phyloP scores from a whole-genome alignment of 2,113 vertebrate genomes.

The Bungarus multicinctus region DNA sequence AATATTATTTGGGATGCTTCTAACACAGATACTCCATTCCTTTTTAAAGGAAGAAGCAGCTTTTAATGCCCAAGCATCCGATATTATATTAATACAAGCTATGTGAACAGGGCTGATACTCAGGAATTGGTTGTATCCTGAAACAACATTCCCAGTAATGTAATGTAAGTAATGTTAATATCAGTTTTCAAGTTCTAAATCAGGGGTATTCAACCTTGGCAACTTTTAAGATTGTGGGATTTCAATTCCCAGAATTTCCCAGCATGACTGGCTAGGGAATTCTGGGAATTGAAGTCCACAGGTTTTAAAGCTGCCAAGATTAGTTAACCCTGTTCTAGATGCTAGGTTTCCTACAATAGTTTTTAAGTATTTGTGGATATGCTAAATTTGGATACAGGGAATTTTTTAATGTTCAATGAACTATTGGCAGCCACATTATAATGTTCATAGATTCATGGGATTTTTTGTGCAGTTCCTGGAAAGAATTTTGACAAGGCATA shows the following conservation, averaged over 20 bases:
- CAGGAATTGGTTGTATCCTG: not conserved
- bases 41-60: not conserved
- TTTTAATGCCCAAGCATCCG: not conserved
- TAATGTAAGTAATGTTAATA: not conserved
- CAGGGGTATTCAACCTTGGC: not conserved
- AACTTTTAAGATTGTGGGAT: not conserved
- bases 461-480: not conserved
- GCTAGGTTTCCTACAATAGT: not conserved
- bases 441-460: not conserved
- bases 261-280: not conserved
- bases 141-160: not conserved
- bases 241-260: not conserved
- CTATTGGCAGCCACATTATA: not conserved
- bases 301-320: not conserved
- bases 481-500: not conserved
- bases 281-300: not conserved
- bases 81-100: not conserved
- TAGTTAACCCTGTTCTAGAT: not conserved
- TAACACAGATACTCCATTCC: not conserved
- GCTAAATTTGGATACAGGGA: not conserved
- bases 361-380: not conserved
- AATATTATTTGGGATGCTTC: not conserved
- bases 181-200: not conserved
- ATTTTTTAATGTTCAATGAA: not conserved
- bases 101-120: not conserved